A percentile compares a stretch with the other conserved stretches of the same genome.
Conservation (phyloP, 2,113 vertebrate species). For the Corythornis madagascariensis region DNA sequence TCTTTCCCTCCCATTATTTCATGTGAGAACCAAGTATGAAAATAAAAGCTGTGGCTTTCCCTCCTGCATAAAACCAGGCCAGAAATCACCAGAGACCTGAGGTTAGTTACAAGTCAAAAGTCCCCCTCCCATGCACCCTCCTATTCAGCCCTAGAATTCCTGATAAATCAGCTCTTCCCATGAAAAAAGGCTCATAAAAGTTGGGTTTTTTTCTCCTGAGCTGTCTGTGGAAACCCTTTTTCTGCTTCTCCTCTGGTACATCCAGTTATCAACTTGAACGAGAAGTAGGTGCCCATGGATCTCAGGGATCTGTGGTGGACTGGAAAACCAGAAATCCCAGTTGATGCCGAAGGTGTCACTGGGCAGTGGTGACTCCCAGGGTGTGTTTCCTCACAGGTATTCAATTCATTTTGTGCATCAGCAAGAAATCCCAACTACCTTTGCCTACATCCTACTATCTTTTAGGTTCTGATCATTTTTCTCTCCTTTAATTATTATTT, state of each 20-base stretch:
- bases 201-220: neutral
- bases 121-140: neutral
- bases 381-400: neutral
- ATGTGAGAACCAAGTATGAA: conserved; percentile 42
- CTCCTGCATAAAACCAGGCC: neutral
- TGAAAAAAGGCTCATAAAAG: neutral
- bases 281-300: neutral
- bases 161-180: neutral
- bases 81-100: neutral
- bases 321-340: neutral
- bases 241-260: neutral
- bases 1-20: neutral
- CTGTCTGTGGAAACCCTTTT: neutral
- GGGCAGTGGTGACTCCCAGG: neutral
- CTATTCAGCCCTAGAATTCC: neutral
- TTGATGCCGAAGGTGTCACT: neutral
- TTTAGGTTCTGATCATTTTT: neutral
- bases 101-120: neutral
- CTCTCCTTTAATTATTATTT: neutral
- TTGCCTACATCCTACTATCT: neutral
- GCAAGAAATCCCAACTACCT: neutral
- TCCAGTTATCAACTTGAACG: neutral
- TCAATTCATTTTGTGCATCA: neutral
- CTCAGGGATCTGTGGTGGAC: neutral
- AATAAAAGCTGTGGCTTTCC: neutral